phyloP scores from a whole-genome alignment of 2,797 vertebrate species.

The Crax fasciolata region DNA sequence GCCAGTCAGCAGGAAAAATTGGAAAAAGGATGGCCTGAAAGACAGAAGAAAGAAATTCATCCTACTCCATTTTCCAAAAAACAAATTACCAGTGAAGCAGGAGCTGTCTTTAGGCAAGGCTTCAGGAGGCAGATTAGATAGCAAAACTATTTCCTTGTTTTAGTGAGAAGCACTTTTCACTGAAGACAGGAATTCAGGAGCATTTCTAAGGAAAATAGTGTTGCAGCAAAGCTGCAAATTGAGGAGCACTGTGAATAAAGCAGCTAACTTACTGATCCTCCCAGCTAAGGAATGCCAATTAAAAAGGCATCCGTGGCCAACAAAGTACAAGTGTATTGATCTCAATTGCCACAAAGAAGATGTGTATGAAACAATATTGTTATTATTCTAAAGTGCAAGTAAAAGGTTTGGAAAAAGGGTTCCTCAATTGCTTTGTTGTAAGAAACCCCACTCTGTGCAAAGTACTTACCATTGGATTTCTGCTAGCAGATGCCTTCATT shows the following conservation, averaged over 20 bases:
- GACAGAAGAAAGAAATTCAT: constrained; percentile 21
- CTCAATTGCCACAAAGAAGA: neutral
- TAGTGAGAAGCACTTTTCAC: constrained; percentile 61
- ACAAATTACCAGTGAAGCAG: constrained; percentile 42
- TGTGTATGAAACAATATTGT: neutral
- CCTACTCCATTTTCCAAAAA: constrained; percentile 32
- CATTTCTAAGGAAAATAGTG: constrained; percentile 62
- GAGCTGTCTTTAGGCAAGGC: constrained; percentile 57
- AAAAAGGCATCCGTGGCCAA: constrained; percentile 8
- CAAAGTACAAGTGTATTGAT: neutral
- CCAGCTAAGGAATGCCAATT: constrained; percentile 51
- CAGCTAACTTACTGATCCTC: constrained; percentile 47
- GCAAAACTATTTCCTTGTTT: constrained; percentile 57
- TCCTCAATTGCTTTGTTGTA: neutral
- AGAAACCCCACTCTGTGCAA: neutral
- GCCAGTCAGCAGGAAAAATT: constrained; percentile 40
- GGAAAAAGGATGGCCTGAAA: constrained; percentile 29
- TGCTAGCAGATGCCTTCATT: neutral
- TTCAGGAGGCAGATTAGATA: constrained; percentile 59
- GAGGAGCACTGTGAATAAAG: neutral
- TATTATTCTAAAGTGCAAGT: neutral
- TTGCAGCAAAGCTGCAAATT: constrained; percentile 51
- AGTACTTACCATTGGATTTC: neutral
- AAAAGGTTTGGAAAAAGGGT: constrained; percentile 12
- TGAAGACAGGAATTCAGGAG: constrained; percentile 53